phyloP scores from a whole-genome alignment of 1,140 invertebrate species.

The Chironomus striatipennis region DNA sequence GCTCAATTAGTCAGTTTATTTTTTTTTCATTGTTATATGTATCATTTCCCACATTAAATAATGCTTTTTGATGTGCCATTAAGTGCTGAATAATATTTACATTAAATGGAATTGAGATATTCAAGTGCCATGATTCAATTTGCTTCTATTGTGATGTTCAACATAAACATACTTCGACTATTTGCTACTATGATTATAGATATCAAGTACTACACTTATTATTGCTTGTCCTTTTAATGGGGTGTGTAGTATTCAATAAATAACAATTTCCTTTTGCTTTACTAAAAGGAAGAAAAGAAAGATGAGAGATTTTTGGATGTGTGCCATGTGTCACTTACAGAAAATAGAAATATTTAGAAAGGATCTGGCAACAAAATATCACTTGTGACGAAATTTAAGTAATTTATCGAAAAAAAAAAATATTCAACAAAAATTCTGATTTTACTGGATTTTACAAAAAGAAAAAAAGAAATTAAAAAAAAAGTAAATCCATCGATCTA shows the following conservation, averaged over 20 bases:
- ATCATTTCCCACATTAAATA: background rate
- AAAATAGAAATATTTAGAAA: background rate
- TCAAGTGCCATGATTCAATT: slow-evolving; percentile 12
- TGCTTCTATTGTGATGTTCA: slow-evolving; percentile 9
- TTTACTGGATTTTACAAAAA: background rate
- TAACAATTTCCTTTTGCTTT: background rate
- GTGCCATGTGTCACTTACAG: slow-evolving; percentile 12
- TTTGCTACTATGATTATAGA: background rate
- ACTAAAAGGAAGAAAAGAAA: background rate
- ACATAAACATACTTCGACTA: slow-evolving; percentile 15
- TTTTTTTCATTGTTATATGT: background rate
- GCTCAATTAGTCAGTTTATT: slow-evolving; percentile 16
- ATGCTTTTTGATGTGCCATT: background rate
- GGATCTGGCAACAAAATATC: background rate
- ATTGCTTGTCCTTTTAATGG: slow-evolving; percentile 1
- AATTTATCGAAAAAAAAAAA: background rate
- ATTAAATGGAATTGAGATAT: slow-evolving; percentile 18
- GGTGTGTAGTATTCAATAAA: background rate
- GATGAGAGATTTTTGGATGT: background rate
- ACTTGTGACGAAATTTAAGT: background rate
- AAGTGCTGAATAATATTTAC: slow-evolving; percentile 18
- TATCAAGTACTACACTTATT: background rate
- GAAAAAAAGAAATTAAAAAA: background rate
- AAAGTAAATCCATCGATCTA: background rate
- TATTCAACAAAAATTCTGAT: background rate